Percentiles rank a stretch among this genome's conserved stretches.
phyloP scores from a whole-genome alignment of 2,113 vertebrate species.

The Platycercus adscitus region DNA sequence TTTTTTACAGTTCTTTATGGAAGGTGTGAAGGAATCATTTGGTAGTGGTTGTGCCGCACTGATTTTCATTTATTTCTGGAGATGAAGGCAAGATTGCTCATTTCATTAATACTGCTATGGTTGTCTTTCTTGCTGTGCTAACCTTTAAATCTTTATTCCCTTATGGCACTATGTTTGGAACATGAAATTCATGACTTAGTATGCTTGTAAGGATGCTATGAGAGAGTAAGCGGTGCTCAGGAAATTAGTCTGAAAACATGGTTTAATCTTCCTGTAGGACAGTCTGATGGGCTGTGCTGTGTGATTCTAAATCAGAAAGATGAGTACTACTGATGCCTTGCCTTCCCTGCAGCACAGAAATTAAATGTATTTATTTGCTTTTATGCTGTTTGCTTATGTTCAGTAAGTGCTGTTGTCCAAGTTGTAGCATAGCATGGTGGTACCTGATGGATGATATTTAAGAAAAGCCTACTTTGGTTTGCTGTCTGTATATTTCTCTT shows the following conservation, averaged over 20 bases:
- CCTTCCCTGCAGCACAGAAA: neutral
- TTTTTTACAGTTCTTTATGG: neutral
- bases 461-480: neutral
- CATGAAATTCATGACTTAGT: neutral
- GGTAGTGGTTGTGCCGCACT: neutral
- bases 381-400: neutral
- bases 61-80: neutral
- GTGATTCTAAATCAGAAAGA: neutral
- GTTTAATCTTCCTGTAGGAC: neutral
- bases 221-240: neutral
- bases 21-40: neutral
- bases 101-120: neutral
- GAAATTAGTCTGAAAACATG: neutral
- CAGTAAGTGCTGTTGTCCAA: neutral
- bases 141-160: neutral
- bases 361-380: neutral
- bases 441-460: neutral
- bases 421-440: neutral
- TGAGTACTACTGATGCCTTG: neutral
- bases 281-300: neutral
- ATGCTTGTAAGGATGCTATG: neutral
- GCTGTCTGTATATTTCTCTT: neutral
- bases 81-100: neutral
- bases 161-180: neutral
- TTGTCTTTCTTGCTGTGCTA: conserved; percentile 10